Conservation (phyloP, 1,140 invertebrate species). For the Sipha flava region DNA sequence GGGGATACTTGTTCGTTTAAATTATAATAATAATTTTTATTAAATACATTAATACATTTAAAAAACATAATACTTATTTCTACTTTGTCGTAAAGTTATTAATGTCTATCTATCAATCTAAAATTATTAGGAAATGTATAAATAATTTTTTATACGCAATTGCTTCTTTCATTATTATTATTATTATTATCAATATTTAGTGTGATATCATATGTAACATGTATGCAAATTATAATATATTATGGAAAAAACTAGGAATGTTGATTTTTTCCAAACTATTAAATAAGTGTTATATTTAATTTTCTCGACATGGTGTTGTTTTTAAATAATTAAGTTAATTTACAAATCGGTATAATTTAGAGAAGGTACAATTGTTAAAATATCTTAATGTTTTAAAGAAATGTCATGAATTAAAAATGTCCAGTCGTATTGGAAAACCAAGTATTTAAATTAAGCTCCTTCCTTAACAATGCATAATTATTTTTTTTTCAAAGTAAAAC, state of each 20-base stretch:
- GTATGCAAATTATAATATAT: neutral
- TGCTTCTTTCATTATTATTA: neutral
- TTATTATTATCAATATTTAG: neutral
- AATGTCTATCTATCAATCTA: neutral
- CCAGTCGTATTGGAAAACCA: neutral
- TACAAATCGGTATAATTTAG: neutral
- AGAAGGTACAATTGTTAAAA: neutral
- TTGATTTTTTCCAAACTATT: neutral
- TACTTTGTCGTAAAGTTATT: neutral
- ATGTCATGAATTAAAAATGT: neutral
- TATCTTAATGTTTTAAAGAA: neutral
- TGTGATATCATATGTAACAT: neutral
- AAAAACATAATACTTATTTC: slow-evolving; percentile 7
- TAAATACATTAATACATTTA: neutral
- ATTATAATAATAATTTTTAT: neutral
- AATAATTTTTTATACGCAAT: neutral
- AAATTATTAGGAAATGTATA: neutral
- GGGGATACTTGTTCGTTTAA: slow-evolving; percentile 8
- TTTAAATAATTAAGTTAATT: neutral
- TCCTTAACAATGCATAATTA: neutral
- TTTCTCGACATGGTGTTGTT: neutral
- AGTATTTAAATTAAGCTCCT: neutral
- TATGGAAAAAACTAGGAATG: neutral
- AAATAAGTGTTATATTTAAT: neutral
- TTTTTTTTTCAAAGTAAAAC: neutral